Evolutionary conservation across 2,888 invertebrate species (phyloP), one percentile per base, ranked within the genome.

Genomic region (Philereme vetulata): DNA sequence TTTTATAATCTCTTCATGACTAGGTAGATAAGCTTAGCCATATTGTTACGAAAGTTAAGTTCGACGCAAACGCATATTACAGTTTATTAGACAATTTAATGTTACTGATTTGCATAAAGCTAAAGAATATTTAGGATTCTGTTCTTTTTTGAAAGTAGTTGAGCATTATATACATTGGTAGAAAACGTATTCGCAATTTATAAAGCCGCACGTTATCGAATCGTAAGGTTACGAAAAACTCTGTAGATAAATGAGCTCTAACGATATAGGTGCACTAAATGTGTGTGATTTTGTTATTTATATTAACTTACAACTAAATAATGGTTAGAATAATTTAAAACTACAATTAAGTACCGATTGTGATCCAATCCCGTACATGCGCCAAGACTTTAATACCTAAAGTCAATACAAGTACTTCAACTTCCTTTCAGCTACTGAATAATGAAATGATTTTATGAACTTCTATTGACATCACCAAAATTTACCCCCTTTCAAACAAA

Each of bases 331-430:
- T 86, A 83, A 88, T 78, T 80, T 81, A 84, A 72, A 69, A 65
- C 77, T 85, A 87, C 70, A 77, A 73, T 73, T 80, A 84, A 78
- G 77, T 84, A 84, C 78, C 74, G 84, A 80, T 80, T 80, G 72
- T 74, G 74, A 77, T 70, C 66, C 70, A 73, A 76, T 81, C 72
- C 67, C 67, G 91, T 88, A 91, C 91, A 87, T 91, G 88, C 88
- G 76, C 77, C 77, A 79, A 88, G 91, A 89, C 92, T 92, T 92
- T 92, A 90, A 81, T 77, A 78, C 77, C 82, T 89, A 92, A 92
- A 92, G 92, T 78, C 92, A 82, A 84, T 81, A 90, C 92, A 90
- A 90, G 90, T 92, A 91, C 92, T 80, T 76, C 67, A 76, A 67
- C 72, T 77, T 69, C 69, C 68, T 73, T 77, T 79, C 75, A 74